Evolutionary conservation across 2,113 vertebrate genomes (phyloP), one percentile per base, ranked within the genome.

Genomic region (Atractosteus spatula): DNA sequence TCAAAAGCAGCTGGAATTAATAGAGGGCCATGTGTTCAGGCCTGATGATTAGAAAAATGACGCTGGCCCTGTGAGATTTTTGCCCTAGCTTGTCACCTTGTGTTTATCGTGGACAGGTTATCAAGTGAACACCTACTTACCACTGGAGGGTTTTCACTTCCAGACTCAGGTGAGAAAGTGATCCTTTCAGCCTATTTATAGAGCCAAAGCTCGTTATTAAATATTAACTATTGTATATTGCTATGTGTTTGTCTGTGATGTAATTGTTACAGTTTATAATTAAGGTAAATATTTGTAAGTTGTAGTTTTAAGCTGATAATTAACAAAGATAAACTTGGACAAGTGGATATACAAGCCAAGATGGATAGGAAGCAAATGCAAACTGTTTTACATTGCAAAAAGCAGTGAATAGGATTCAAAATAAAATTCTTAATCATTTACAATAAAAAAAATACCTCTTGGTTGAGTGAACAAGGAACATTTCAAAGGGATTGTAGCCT

Each of bases 11-110:
- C 14, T 29, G 44, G 4, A 11, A 10, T 42, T 65, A 7, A 11
- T 0, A 71, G 70, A 67, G 74, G 68, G 56, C 41, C 72, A 62
- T 69, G 10, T 47, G 78, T 71, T 82, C 72, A 79, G 72, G 78
- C 78, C 81, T 72, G 66, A 77, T 70, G 69, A 79, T 80, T 80
- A 14, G 68, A 61, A 54, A n/a, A n/a, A 59, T 44, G 78, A 68
- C 12, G 72, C 51, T 47, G 72, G 57, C 41, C 16, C 43, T 71
- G 61, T 64, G 12, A 44, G 41, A 65, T 65, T 54, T 62, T 45
- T 7, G 42, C 17, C 17, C 59, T 13, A 44, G 8, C 41, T 71
- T 17, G 62, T 55, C 41, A 54, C 55, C 61, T 55, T 63, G 59
- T 64, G 61, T 42, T n/a, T 63, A 43, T 12, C 12, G n/a, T 4